Evolutionary conservation across 1,140 invertebrate genomes (phyloP).

Genomic region (Trachymyrmex septentrionalis): DNA sequence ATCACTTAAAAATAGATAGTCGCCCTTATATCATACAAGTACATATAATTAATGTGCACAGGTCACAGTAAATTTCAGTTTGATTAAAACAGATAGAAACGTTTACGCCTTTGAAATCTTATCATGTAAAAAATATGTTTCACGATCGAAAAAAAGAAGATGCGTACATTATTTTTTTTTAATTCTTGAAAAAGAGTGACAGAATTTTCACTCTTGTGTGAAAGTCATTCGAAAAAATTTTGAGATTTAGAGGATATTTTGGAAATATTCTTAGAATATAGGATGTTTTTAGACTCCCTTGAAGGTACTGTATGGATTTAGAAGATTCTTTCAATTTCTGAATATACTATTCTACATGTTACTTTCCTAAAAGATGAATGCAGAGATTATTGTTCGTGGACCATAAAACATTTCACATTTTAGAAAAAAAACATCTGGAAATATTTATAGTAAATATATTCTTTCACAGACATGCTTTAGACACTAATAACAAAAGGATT

Average conservation of each 20-base stretch:
- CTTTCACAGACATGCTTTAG: neutral
- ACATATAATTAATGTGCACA: neutral
- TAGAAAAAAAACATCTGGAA: neutral
- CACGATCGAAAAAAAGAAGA: neutral
- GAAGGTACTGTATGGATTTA: too few species aligned
- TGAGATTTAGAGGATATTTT: too few species aligned
- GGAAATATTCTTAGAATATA: neutral
- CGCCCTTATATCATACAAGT: neutral
- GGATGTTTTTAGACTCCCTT: too few species aligned
- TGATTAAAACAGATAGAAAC: neutral
- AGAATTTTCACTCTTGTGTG: too few species aligned
- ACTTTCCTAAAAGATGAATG: too few species aligned
- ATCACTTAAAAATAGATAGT: neutral
- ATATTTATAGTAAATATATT: neutral
- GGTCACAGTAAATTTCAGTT: neutral
- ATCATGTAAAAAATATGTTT: neutral
- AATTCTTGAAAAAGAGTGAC: too few species aligned
- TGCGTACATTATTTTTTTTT: too few species aligned
- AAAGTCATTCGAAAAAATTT: too few species aligned
- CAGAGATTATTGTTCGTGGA: too few species aligned
- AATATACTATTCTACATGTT: neutral
- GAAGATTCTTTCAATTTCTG: neutral
- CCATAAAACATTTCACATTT: neutral
- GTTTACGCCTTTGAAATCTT: neutral
- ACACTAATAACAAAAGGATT: too few species aligned